phyloP scores from a whole-genome alignment of 2,888 invertebrate species.

The Didymodactylos carnosus region DNA sequence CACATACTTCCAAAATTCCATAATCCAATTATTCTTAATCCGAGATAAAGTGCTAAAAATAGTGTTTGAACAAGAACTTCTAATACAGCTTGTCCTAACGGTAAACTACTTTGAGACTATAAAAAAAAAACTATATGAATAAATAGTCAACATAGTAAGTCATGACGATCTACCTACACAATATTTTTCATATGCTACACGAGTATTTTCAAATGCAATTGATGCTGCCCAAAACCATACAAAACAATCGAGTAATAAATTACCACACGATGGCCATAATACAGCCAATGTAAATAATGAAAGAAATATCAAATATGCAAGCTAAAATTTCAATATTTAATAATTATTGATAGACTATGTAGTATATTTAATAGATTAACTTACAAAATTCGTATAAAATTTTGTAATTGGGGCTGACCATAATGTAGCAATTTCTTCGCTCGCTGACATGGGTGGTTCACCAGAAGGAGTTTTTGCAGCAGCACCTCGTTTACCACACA shows the following conservation, averaged over 20 bases:
- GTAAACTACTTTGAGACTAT: slow-evolving; percentile 18
- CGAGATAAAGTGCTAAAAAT: slow-evolving; percentile 24
- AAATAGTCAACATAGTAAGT: background rate
- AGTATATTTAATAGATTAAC: too few relatives aligned
- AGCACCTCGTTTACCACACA: background rate
- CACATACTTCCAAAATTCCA: slow-evolving; percentile 7
- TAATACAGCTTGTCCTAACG: slow-evolving; percentile 19
- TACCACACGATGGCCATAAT: slow-evolving; percentile 33
- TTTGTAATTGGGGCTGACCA: slow-evolving; percentile 13
- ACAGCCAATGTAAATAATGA: slow-evolving; percentile 4
- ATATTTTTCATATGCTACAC: slow-evolving; percentile 11
- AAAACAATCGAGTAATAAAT: slow-evolving; percentile 26
- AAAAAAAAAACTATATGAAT: background rate
- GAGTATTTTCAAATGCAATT: slow-evolving; percentile 9
- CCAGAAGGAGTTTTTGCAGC: background rate
- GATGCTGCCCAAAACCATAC: slow-evolving; percentile 18
- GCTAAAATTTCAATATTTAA: too few relatives aligned
- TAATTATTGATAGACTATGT: too few relatives aligned
- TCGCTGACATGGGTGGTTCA: background rate
- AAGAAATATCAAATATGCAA: slow-evolving; percentile 3
- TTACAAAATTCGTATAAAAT: slow-evolving; percentile 12
- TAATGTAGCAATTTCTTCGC: slow-evolving; percentile 3
- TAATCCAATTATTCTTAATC: slow-evolving; percentile 18
- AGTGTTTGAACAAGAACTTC: slow-evolving; percentile 20
- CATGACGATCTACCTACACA: slow-evolving; percentile 1